These are phyloP conservation scores for Oreohelix idahoensis DNA, from an alignment of 1,140 invertebrate genomes.

Conservation along the genomic window DNA sequence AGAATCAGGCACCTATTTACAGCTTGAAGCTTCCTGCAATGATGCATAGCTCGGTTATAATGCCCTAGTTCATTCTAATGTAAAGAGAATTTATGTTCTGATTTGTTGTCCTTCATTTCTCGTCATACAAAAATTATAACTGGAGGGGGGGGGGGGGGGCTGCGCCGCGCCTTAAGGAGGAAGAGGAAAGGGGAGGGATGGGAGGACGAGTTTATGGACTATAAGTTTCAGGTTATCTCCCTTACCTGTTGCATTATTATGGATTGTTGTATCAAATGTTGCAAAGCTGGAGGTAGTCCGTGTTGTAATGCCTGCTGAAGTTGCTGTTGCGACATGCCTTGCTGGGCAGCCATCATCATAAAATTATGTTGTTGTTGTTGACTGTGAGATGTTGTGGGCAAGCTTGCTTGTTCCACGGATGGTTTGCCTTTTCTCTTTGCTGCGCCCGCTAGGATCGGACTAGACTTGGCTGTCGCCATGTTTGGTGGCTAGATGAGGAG, in stretches of 20 bases:
- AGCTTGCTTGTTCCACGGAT: slow-evolving; percentile 38
- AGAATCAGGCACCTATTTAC: too few species aligned
- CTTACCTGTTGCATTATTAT: slow-evolving; percentile 57
- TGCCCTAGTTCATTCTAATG: too few species aligned
- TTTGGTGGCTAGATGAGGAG: slow-evolving; percentile 34
- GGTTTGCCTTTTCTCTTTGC: slow-evolving; percentile 57
- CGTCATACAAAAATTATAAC: too few species aligned
- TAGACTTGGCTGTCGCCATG: slow-evolving; percentile 27
- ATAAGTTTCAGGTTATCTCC: too few species aligned
- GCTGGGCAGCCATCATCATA: slow-evolving; percentile 69
- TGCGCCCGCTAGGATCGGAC: slow-evolving; percentile 44
- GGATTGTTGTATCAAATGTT: slow-evolving; percentile 59
- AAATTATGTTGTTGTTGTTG: slow-evolving; percentile 50
- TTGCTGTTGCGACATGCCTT: slow-evolving; percentile 75
- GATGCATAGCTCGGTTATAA: too few species aligned
- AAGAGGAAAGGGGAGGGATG: too few species aligned
- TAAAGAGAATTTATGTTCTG: too few species aligned
- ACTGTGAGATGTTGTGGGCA: slow-evolving; percentile 30
- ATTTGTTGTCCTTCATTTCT: too few species aligned
- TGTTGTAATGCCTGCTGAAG: slow-evolving; percentile 77
- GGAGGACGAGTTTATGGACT: too few species aligned
- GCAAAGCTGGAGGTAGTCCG: slow-evolving; percentile 33
- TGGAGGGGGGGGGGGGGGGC: too few species aligned
- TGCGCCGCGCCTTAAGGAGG: too few species aligned
- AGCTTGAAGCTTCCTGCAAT: too few species aligned